phyloP scores from a whole-genome alignment of 1,140 invertebrate genomes.

The Hypsibius dujardini region DNA sequence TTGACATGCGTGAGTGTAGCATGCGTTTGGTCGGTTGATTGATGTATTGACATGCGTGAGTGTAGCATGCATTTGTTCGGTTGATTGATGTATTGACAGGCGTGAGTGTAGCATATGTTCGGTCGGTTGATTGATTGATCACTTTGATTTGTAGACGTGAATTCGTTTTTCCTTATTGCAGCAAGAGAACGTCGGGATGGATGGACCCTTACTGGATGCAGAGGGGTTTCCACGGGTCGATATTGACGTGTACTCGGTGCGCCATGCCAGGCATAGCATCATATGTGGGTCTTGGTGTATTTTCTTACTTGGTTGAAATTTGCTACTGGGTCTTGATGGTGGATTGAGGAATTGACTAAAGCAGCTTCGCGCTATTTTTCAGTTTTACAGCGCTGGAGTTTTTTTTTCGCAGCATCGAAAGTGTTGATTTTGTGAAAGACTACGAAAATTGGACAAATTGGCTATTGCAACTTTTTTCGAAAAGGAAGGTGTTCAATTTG shows the following conservation, averaged over 20 bases:
- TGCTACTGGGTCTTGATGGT: background rate
- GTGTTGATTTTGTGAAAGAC: too few species aligned
- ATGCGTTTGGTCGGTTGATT: too few species aligned
- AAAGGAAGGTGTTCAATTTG: too few species aligned
- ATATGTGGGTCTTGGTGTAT: conserved; percentile 49
- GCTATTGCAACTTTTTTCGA: too few species aligned
- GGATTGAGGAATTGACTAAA: background rate
- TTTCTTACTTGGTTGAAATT: conserved; percentile 17
- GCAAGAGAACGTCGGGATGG: conserved; percentile 67
- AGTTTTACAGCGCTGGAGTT: too few species aligned
- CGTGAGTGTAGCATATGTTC: conserved; percentile 32
- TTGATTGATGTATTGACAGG: conserved; percentile 38
- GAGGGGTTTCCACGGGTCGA: conserved; percentile 70
- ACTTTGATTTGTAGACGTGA: too few species aligned
- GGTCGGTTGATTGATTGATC: too few species aligned
- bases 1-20: conserved; percentile 39
- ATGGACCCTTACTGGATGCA: conserved; percentile 59
- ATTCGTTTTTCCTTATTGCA: conserved; percentile 25
- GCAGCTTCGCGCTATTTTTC: too few species aligned
- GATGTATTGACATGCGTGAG: conserved; percentile 43
- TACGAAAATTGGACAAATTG: too few species aligned
- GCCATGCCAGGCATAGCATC: conserved; percentile 63
- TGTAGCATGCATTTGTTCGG: conserved; percentile 11
- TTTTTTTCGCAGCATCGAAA: too few species aligned
- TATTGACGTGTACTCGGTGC: conserved; percentile 74